Conservation (phyloP, 2,797 vertebrate genomes). For the Tapirus indicus region DNA sequence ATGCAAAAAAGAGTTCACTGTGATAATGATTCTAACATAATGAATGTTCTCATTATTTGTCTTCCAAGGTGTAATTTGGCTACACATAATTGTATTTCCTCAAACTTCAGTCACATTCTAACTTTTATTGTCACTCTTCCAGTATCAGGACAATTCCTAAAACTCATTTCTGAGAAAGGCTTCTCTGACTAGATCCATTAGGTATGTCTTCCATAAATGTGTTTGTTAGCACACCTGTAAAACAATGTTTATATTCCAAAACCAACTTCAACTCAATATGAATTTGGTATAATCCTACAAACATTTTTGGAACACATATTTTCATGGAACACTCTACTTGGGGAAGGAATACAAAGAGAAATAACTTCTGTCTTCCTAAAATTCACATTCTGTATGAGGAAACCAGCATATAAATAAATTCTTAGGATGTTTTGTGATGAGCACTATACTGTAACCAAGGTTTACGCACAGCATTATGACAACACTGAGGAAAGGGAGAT, state of each 20-base stretch:
- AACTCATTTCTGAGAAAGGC: constrained; percentile 31
- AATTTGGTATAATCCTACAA: background rate
- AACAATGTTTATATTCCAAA: background rate
- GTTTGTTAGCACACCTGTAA: background rate
- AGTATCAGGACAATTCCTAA: background rate
- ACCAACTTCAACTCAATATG: constrained; percentile 9
- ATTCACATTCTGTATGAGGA: constrained; percentile 19
- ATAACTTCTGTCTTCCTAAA: constrained; percentile 28
- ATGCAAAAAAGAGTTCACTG: background rate
- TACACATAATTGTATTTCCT: constrained; percentile 32
- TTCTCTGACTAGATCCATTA: background rate
- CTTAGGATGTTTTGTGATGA: background rate
- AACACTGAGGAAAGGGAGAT: background rate
- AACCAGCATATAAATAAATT: background rate
- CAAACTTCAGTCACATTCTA: constrained; percentile 31
- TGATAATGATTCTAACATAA: constrained; percentile 33
- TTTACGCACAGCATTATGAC: background rate
- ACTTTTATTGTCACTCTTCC: constrained; percentile 8
- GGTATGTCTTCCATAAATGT: background rate
- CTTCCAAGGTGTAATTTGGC: background rate
- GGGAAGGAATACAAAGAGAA: constrained; percentile 8
- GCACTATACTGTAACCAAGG: background rate
- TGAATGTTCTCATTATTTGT: constrained; percentile 34
- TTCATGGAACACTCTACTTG: background rate
- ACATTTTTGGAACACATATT: constrained; percentile 21